Evolutionary conservation across 1,140 invertebrate species (phyloP).

Genomic region (Dryas iulia): DNA sequence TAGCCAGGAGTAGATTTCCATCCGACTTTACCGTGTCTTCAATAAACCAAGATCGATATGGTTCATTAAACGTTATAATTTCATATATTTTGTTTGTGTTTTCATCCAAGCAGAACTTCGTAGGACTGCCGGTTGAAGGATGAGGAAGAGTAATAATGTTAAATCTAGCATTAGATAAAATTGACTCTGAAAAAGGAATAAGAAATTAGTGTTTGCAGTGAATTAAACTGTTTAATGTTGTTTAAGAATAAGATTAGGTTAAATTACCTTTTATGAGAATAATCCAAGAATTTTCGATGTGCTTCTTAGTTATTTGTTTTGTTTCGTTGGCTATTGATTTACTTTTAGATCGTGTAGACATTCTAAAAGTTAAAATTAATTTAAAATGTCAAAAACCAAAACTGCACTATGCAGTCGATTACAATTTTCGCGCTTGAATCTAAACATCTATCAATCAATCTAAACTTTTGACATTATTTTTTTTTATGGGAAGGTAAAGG

Average conservation of each 20-base stretch:
- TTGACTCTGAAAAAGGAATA: conserved; percentile 69
- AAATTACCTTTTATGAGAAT: conserved; percentile 83
- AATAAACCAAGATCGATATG: conserved; percentile 50
- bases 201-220: not conserved
- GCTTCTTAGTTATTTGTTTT: conserved; percentile 36
- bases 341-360: conserved; percentile 54
- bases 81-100: conserved; percentile 76
- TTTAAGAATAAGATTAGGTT: not conserved
- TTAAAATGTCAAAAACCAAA: conserved; percentile 8
- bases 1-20: conserved; percentile 86
- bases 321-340: conserved; percentile 29
- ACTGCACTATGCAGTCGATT: not conserved
- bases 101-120: conserved; percentile 83
- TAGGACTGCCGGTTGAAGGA: conserved; percentile 82
- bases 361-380: conserved; percentile 19
- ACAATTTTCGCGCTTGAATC: not conserved
- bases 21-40: conserved; percentile 24
- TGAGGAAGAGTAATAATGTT: conserved; percentile 87
- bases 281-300: conserved; percentile 83
- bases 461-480: conserved; percentile 52
- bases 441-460: too few species aligned
- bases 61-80: conserved; percentile 80
- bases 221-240: not conserved
- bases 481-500: conserved; percentile 33
- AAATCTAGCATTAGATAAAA: conserved; percentile 83